Evolutionary conservation across 1,140 invertebrate species (phyloP).

Genomic region (Drosophila guanche): DNA sequence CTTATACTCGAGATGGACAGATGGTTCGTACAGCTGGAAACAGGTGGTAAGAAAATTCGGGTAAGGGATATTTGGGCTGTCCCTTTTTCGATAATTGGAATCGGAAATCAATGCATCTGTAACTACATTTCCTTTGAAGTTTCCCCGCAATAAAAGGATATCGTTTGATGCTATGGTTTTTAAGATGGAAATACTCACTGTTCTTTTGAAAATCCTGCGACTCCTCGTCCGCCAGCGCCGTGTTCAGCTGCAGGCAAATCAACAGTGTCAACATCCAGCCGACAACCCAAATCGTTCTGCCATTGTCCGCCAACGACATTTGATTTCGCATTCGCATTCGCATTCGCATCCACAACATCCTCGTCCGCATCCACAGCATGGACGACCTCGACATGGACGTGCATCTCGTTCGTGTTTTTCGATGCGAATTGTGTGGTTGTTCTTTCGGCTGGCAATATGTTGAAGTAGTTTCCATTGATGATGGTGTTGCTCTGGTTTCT

Average conservation of each 20-base stretch:
- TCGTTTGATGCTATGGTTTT: constrained; percentile 36
- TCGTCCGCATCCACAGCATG: no score
- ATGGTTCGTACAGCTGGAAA: constrained; percentile 15
- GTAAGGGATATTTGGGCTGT: not conserved
- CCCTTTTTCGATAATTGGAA: constrained; percentile 24
- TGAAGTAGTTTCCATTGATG: constrained; percentile 39
- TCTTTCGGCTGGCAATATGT: constrained; percentile 37
- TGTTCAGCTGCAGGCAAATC: constrained; percentile 51
- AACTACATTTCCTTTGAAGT: constrained; percentile 14
- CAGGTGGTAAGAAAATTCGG: constrained; percentile 33
- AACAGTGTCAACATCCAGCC: constrained; percentile 42
- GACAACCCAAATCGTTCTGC: constrained; percentile 65
- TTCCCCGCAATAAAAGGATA: not conserved
- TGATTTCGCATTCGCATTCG: no score
- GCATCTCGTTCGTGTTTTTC: constrained; percentile 72
- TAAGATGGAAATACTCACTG: constrained; percentile 68
- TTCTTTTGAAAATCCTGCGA: constrained; percentile 83
- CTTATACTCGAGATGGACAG: constrained; percentile 15
- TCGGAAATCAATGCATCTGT: constrained; percentile 27
- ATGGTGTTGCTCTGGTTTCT: not conserved
- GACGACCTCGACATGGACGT: constrained; percentile 15
- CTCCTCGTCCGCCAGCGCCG: constrained; percentile 62
- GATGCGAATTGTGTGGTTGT: constrained; percentile 49
- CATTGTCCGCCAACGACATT: constrained; percentile 23
- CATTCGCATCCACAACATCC: no score